Conservation (phyloP, 2,113 vertebrate species). For the Amblyornis subalaris region DNA sequence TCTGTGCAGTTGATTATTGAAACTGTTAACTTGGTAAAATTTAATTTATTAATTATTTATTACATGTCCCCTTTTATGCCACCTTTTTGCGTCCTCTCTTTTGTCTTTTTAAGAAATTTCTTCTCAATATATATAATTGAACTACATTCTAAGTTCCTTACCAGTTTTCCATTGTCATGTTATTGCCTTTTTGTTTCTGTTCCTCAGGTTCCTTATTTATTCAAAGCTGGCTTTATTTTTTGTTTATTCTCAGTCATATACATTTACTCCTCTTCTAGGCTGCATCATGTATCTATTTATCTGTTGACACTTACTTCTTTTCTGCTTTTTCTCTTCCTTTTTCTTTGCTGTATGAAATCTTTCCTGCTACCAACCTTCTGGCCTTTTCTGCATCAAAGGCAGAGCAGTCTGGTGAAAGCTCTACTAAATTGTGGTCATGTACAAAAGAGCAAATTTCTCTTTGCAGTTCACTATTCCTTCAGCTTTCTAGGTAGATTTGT, state of each 20-base stretch:
- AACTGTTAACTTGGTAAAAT: background rate
- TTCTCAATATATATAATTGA: background rate
- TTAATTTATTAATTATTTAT: background rate
- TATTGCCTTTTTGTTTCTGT: background rate
- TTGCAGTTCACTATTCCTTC: background rate
- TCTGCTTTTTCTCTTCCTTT: background rate
- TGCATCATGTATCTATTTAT: background rate
- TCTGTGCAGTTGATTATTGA: background rate
- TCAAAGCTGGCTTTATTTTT: background rate
- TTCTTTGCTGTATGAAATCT: background rate
- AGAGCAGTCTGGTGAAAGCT: background rate
- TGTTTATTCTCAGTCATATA: background rate
- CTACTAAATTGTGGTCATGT: background rate
- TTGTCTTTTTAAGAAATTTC: background rate
- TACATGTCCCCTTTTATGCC: background rate
- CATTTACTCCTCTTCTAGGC: background rate
- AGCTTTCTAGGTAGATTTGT: background rate
- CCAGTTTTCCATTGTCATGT: background rate
- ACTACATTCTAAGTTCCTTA: background rate
- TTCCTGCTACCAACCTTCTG: background rate
- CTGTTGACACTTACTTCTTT: background rate
- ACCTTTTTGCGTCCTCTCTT: background rate
- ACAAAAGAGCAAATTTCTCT: background rate
- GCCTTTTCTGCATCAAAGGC: background rate
- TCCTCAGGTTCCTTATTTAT: background rate